A percentile compares a stretch with the other conserved stretches of the same genome.
These are phyloP conservation scores for Dysidea cf. avara DNA, from an alignment of 37 sponge, comb jelly and placozoan genomes.

Conservation along the genomic window DNA sequence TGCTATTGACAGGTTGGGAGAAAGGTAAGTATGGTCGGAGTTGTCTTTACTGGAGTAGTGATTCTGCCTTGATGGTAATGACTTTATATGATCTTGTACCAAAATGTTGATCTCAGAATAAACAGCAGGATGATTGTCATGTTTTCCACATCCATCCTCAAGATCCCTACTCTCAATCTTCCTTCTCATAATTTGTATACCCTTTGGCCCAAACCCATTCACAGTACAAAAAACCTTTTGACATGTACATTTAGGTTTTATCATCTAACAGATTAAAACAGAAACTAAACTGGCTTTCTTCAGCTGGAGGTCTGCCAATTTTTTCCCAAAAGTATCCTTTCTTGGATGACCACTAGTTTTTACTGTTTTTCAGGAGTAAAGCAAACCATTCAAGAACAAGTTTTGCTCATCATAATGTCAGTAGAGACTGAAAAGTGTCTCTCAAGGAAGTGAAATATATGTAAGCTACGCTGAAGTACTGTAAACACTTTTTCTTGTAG, in stretches of 20 bases:
- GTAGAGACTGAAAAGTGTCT: conserved; percentile 19
- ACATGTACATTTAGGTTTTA: no score
- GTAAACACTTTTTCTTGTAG: conserved; percentile 34
- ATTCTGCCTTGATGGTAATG: conserved; percentile 36
- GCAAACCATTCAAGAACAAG: conserved; percentile 31
- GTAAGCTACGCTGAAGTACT: neutral
- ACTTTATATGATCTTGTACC: conserved; percentile 31
- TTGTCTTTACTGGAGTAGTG: conserved; percentile 50
- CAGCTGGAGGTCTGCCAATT: conserved; percentile 53
- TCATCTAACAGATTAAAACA: conserved; percentile 21
- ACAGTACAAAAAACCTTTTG: conserved; percentile 40
- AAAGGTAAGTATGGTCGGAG: conserved; percentile 27
- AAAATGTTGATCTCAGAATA: conserved; percentile 4
- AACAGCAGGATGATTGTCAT: no score
- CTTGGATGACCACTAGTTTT: conserved; percentile 34
- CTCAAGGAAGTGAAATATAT: conserved; percentile 21
- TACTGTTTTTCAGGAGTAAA: conserved; percentile 16
- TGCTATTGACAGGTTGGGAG: conserved; percentile 51
- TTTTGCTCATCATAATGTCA: conserved; percentile 51
- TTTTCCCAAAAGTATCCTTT: conserved; percentile 32
- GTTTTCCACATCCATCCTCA: conserved; percentile 38
- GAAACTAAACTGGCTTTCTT: conserved; percentile 30
- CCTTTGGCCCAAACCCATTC: conserved; percentile 49
- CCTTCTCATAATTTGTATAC: conserved; percentile 31
- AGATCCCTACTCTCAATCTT: conserved; percentile 8